phyloP scores from a whole-genome alignment of 2,113 vertebrate genomes.

The Bos indicus region DNA sequence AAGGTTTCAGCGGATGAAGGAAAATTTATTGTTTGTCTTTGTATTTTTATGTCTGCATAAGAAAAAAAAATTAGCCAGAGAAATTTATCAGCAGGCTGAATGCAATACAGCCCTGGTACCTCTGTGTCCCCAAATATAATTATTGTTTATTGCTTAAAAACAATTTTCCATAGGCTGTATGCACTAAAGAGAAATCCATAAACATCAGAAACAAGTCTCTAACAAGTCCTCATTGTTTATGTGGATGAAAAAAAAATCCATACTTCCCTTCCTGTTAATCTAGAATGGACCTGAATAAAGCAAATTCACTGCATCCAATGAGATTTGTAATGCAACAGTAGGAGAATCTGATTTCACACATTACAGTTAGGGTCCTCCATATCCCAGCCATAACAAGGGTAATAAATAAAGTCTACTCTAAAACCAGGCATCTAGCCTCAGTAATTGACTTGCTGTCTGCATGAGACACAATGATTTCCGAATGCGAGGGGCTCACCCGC shows the following conservation, averaged over 20 bases:
- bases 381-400: conserved; percentile 45
- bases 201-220: conserved; percentile 70
- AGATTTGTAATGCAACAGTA: conserved; percentile 53
- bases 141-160: conserved; percentile 72
- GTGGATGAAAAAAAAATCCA: conserved; percentile 40
- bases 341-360: conserved; percentile 59
- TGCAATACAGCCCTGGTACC: background rate
- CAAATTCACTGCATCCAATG: conserved; percentile 62
- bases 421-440: conserved; percentile 6
- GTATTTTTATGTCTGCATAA: conserved; percentile 55
- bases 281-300: conserved; percentile 57
- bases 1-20: background rate
- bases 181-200: conserved; percentile 73
- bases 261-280: conserved; percentile 60
- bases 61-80: conserved; percentile 44
- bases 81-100: conserved; percentile 47
- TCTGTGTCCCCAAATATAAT: conserved; percentile 64
- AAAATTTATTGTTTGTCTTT: conserved; percentile 57
- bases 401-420: conserved; percentile 58
- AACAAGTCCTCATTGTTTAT: conserved; percentile 66
- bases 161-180: conserved; percentile 58
- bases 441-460: conserved; percentile 15
- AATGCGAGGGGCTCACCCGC: background rate
- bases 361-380: conserved; percentile 35
- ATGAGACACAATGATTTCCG: conserved; percentile 40